These are phyloP conservation scores for Polyommatus iphigenia DNA, from an alignment of 2,888 invertebrate species.

Conservation along the genomic window DNA sequence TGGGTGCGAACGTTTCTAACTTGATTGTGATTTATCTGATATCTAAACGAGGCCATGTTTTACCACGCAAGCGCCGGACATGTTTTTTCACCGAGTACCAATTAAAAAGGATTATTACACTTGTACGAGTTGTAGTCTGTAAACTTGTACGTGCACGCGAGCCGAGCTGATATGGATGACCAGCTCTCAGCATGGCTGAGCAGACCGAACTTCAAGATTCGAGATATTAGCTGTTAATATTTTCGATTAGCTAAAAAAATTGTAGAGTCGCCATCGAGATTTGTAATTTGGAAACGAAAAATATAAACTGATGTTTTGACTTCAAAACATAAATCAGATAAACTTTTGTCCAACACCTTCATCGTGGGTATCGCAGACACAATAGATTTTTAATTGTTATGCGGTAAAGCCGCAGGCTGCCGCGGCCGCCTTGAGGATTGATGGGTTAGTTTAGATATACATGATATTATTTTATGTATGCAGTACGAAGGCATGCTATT, in stretches of 20 bases:
- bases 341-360: no score
- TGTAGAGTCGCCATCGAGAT: background rate
- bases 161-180: slow-evolving; percentile 9
- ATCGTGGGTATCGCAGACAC: no score
- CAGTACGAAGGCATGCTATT: no score
- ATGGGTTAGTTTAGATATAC: no score
- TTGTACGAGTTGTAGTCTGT: background rate
- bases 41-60: background rate
- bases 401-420: no score
- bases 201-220: background rate
- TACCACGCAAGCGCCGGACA: slow-evolving; percentile 1
- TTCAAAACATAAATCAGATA: no score
- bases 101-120: slow-evolving; percentile 19
- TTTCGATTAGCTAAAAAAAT: background rate
- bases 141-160: background rate
- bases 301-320: background rate
- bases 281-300: background rate
- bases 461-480: no score
- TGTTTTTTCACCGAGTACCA: slow-evolving; percentile 7
- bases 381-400: no score
- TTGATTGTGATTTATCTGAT: background rate
- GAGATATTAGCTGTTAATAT: background rate
- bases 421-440: no score
- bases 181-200: slow-evolving; percentile 8
- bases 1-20: background rate